Evolutionary conservation across 2,113 vertebrate genomes (phyloP), one percentile per base, ranked within the genome.

Genomic region (Hyperopisus bebe): DNA sequence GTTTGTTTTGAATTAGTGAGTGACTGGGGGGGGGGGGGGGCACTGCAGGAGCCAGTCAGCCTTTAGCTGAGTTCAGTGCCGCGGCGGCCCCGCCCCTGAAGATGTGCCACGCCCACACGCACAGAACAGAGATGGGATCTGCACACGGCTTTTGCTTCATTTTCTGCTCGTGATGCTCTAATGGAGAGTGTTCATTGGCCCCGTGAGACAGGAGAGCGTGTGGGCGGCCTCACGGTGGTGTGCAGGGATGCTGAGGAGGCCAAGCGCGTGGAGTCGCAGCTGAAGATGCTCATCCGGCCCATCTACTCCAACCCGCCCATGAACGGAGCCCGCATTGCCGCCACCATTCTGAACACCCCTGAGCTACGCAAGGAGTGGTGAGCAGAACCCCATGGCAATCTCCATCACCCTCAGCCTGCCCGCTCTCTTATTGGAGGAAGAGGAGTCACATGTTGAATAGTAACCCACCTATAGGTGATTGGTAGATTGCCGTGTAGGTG

Each of bases 281-380:
- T 99, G 88, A 99, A 99, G 95, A 99, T 99, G 92, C 96, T 99
- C 84, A 98, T 99, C 93, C 97, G 98, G 15, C 98, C 98, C 91
- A 97, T 99, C 95, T 99, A 99, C 91, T 99, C 98, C 92, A 99
- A 99, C 93, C 98, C 98, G 0, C 98, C 98, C 1, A 24, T 99
- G 92, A 98, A 98, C 0, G 98, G 98, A 3, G 98, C 98, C 31
- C 97, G 98, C 85, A 98, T 99, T 1, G 98, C 98, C 7, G 88
- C 98, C 0, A 92, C 96, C 35, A 99, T 99, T 89, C 96, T 99
- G 19, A 98, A 94, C 93, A 96, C 95, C 87, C 97, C 98, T 0
- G 98, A 99, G 0, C 96, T 99, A 46, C 95, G 95, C 46, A 94
- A 96, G 39, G 94, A 99, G 88, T 99, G 98, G 98, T 99, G 94